Evolutionary conservation across 92 coral and sea anemone species (phyloP).

Genomic region (Porites cylindrica): DNA sequence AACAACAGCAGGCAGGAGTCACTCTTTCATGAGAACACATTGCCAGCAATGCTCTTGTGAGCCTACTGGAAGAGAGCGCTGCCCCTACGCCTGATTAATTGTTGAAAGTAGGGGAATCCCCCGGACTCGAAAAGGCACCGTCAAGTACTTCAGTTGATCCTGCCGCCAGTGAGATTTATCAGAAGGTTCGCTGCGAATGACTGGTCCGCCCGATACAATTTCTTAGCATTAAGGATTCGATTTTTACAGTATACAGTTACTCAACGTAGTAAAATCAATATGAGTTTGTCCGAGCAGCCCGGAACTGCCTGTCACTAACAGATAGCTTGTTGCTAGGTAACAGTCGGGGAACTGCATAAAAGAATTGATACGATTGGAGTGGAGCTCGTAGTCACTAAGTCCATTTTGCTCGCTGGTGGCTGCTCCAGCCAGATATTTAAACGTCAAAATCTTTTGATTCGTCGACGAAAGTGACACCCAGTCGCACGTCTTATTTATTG

Average conservation of each 20-base stretch:
- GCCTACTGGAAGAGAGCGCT: neutral
- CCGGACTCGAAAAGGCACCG: neutral
- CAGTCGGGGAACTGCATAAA: neutral
- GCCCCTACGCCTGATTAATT: neutral
- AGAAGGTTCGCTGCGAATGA: too few relatives aligned
- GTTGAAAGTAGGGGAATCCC: slow-evolving; percentile 3
- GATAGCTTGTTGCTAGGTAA: neutral
- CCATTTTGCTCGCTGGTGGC: too few relatives aligned
- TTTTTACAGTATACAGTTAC: neutral
- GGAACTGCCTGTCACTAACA: neutral
- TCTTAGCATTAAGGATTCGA: neutral
- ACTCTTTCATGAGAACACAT: neutral
- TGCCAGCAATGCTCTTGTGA: neutral
- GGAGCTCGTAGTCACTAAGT: too few relatives aligned
- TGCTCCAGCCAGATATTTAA: too few relatives aligned
- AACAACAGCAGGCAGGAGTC: neutral
- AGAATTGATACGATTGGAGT: too few relatives aligned
- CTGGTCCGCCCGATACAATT: too few relatives aligned
- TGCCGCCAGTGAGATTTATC: neutral
- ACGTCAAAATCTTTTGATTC: too few relatives aligned
- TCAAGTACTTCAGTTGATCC: neutral
- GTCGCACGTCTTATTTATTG: too few relatives aligned
- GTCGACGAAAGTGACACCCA: too few relatives aligned
- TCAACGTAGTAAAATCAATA: too few relatives aligned
- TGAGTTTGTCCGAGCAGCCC: neutral